Evolutionary conservation across 2,113 vertebrate species (phyloP).

Genomic region (Gobio gobio): DNA sequence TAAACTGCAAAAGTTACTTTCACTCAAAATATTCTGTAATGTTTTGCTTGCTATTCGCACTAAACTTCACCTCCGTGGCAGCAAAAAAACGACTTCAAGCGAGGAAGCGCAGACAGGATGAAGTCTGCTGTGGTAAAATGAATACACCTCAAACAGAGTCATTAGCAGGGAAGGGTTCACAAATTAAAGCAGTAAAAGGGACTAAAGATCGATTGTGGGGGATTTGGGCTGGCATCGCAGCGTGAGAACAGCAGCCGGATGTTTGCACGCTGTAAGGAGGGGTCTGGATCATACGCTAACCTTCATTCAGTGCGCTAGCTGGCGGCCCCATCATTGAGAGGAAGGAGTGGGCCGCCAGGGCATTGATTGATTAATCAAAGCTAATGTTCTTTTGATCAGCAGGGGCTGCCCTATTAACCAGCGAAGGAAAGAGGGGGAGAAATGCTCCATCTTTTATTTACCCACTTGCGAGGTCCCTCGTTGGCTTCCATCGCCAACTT

Average conservation of each 20-base stretch:
- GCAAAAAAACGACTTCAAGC: slow-evolving; percentile 15
- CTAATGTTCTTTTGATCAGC: slow-evolving; percentile 72
- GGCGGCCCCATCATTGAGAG: slow-evolving; percentile 61
- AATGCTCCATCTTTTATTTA: slow-evolving; percentile 71
- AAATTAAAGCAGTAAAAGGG: slow-evolving; percentile 48
- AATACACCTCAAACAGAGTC: slow-evolving; percentile 18
- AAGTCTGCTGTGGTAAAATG: not conserved
- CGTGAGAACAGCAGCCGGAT: slow-evolving; percentile 60
- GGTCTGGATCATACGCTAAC: slow-evolving; percentile 54
- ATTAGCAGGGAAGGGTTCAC: slow-evolving; percentile 35
- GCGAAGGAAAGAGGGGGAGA: slow-evolving; percentile 42
- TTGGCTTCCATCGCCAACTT: slow-evolving; percentile 55
- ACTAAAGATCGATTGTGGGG: slow-evolving; percentile 54
- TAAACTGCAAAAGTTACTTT: not conserved
- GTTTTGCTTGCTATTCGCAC: not conserved
- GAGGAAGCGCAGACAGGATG: not conserved
- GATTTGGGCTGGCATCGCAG: slow-evolving; percentile 55
- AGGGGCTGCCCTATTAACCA: slow-evolving; percentile 61
- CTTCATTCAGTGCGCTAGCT: slow-evolving; percentile 56
- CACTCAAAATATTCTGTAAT: not conserved
- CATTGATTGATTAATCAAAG: slow-evolving; percentile 76
- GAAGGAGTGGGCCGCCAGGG: slow-evolving; percentile 60
- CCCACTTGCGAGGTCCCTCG: slow-evolving; percentile 50
- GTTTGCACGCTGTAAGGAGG: slow-evolving; percentile 56
- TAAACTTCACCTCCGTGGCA: not conserved